A percentile compares a stretch with the other conserved stretches of the same genome.
phyloP scores from a whole-genome alignment of 2,113 vertebrate genomes.

The Channa maculata region DNA sequence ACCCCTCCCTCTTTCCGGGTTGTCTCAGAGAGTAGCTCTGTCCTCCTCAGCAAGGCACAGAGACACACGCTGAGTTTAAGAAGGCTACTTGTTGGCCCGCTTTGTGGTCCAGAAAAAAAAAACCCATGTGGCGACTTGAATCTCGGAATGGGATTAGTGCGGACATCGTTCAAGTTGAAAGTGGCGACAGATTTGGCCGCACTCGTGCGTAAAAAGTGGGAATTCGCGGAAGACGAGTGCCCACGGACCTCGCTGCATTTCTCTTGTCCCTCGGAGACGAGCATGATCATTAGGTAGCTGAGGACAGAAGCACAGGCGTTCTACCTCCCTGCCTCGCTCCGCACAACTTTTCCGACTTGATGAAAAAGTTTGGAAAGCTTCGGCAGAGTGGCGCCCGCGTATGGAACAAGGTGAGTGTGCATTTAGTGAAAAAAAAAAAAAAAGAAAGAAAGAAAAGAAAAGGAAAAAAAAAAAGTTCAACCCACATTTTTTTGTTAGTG shows the following conservation, averaged over 20 bases:
- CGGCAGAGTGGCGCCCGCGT: not conserved
- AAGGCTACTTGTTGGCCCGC: no score
- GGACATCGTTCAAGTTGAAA: not conserved
- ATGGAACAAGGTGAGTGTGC: constrained; percentile 24
- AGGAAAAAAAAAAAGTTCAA: no score
- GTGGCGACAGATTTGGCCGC: no score
- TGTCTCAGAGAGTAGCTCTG: not conserved
- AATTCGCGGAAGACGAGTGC: not conserved
- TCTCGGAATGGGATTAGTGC: no score
- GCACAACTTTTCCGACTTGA: constrained; percentile 9
- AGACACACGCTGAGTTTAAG: no score
- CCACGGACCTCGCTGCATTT: no score
- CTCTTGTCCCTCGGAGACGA: no score
- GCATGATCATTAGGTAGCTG: not conserved
- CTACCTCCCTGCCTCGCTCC: no score
- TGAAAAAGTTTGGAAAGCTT: not conserved
- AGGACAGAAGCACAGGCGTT: not conserved
- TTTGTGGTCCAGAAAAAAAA: not conserved
- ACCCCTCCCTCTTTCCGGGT: constrained; percentile 32
- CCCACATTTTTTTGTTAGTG: no score
- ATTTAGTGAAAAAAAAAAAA: no score
- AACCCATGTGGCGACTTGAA: not conserved
- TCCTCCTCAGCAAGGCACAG: not conserved
- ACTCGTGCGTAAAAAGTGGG: constrained; percentile 21
- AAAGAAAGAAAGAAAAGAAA: no score